Evolutionary conservation across 2,888 invertebrate genomes (phyloP).

Genomic region (Apoda limacodes): DNA sequence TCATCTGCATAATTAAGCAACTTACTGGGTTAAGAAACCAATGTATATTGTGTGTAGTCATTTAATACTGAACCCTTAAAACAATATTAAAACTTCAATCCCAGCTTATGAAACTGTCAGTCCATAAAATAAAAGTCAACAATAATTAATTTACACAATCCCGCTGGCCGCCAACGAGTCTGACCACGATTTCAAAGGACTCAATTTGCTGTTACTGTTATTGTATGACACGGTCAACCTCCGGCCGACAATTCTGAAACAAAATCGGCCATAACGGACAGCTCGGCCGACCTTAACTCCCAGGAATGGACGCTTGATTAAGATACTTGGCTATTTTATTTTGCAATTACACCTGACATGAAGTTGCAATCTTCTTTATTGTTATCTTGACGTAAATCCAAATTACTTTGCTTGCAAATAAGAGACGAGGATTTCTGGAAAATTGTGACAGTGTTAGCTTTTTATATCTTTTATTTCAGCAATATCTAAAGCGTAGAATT

Average conservation of each 20-base stretch:
- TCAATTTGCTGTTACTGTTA: slow-evolving; percentile 66
- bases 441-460: too few species aligned
- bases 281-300: slow-evolving; percentile 48
- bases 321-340: slow-evolving; percentile 64
- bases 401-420: too few species aligned
- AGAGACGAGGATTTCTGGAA: too few species aligned
- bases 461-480: too few species aligned
- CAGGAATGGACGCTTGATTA: slow-evolving; percentile 62
- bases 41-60: slow-evolving; percentile 2
- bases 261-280: slow-evolving; percentile 54
- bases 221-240: slow-evolving; percentile 41
- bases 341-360: slow-evolving; percentile 57
- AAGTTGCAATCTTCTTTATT: slow-evolving; percentile 51
- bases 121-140: too few species aligned
- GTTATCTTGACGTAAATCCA: too few species aligned
- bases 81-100: background rate
- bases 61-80: background rate
- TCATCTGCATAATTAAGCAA: too few species aligned
- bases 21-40: too few species aligned
- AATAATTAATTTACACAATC: slow-evolving; percentile 24
- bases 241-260: slow-evolving; percentile 47
- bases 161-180: slow-evolving; percentile 35
- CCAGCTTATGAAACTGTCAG: background rate
- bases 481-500: too few species aligned
- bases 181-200: slow-evolving; percentile 48